Base-by-base conservation (phyloP, 2,113 vertebrate genomes). In the Anguilla rostrata region DNA sequence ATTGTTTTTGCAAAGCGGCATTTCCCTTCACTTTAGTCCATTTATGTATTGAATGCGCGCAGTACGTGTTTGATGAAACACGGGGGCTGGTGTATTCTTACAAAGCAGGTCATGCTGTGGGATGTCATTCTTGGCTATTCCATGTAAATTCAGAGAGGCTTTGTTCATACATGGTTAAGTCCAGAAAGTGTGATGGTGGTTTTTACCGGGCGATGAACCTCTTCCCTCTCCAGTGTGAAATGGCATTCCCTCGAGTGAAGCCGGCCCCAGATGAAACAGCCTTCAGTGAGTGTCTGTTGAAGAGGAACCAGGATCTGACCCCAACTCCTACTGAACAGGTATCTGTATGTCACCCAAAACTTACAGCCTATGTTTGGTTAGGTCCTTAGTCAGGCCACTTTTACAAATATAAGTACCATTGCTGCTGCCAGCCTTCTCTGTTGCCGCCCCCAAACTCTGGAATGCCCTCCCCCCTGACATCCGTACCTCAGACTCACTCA, bases 191-290 rank as follows among this genome's bases (percentile, higher is more conserved):
- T 83, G 11, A 60, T 71, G 22, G 6, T 3, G 6, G 26, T n/a
- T n/a, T 22, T 60, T n/a, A n/a, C 1, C 15, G 20, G 39, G 7
- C 14, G 39, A 34, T 20, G 18, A 53, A 43, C 53, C 0, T 4
- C 91, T 86, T 87, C 11, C 84, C 81, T 89, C 83, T 18, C 0
- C 87, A 99, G 98, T 99, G 98, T 29, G 98, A 99, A 91, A 99
- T 99, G 98, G 98, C 98, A 0, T 99, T 99, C 86, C 98, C 98
- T 0, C 94, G 98, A 0, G 98, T 99, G 26, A 99, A 99, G 39
- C 97, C 98, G 0, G 97, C 97, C 0, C 94, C 97, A 0, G 98
- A 99, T 0, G 98, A 99, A 93, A 96, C 96, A 0, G 89, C 97
- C 0, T 98, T 99, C 92, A 99, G 96, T 0, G 98, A 99, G 80